Percentiles rank a stretch among this genome's conserved stretches.
These are phyloP conservation scores for Chloroceryle inda DNA, from an alignment of 2,797 vertebrate genomes.

Conservation along the genomic window DNA sequence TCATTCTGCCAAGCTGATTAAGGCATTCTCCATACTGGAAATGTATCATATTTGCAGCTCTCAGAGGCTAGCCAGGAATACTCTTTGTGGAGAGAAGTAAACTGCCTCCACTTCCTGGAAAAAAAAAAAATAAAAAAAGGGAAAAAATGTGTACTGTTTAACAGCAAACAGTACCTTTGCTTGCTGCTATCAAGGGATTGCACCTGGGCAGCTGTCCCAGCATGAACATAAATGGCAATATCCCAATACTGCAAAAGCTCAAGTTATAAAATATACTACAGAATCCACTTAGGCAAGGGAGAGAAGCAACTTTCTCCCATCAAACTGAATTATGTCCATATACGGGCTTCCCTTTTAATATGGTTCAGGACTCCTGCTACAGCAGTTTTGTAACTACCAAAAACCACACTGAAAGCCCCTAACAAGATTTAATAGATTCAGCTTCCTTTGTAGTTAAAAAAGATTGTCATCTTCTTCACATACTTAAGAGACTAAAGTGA, in stretches of 20 bases:
- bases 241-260: not conserved
- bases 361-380: not conserved
- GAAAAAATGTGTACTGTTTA: not conserved
- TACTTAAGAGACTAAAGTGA: not conserved
- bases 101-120: not conserved
- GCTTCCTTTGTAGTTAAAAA: not conserved
- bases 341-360: not conserved
- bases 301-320: not conserved
- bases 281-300: not conserved
- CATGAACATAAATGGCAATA: not conserved
- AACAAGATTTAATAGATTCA: not conserved
- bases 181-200: not conserved
- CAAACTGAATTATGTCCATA: not conserved
- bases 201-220: not conserved
- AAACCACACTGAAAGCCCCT: not conserved
- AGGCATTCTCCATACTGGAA: not conserved
- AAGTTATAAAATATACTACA: not conserved
- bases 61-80: not conserved
- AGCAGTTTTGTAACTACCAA: not conserved
- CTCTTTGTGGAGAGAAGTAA: not conserved
- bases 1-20: slow-evolving; percentile 29
- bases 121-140: no score
- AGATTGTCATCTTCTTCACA: not conserved
- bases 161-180: not conserved
- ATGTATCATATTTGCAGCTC: not conserved